phyloP scores from a whole-genome alignment of 2,797 vertebrate genomes.

The Cichlasoma orientale region DNA sequence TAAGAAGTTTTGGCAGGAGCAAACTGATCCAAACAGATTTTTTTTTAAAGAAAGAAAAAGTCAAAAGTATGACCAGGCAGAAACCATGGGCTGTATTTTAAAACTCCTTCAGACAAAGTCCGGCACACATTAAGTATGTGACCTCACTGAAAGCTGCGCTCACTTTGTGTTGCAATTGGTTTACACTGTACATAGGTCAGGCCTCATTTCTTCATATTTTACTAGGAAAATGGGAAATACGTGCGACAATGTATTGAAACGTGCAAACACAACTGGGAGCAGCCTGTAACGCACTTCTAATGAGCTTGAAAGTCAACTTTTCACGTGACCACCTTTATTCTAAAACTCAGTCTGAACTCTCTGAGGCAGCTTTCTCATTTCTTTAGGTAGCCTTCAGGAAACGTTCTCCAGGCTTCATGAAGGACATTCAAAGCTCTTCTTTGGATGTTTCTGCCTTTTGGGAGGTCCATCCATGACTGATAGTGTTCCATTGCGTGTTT shows the following conservation, averaged over 20 bases:
- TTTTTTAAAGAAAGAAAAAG: constrained; percentile 1
- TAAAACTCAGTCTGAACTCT: background rate
- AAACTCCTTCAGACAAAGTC: background rate
- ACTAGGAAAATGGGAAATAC: background rate
- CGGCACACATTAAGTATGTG: background rate
- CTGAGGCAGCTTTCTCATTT: background rate
- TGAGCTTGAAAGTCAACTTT: no score
- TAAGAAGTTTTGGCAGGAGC: background rate
- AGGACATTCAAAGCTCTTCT: background rate
- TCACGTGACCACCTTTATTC: background rate
- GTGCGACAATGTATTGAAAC: background rate
- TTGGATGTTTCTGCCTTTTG: background rate
- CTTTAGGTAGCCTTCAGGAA: background rate
- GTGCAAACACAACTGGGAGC: background rate
- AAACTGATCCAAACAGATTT: background rate
- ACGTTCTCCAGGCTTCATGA: background rate
- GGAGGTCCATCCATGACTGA: no score
- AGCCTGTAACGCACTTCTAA: background rate
- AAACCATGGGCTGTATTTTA: no score
- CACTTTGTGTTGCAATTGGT: background rate
- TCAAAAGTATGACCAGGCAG: background rate
- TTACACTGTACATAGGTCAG: background rate
- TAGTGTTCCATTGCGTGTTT: no score
- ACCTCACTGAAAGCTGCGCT: background rate
- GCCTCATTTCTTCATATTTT: background rate